These are phyloP conservation scores for Porites lutea DNA, from an alignment of 64 coral and sea anemone genomes.

Conservation along the genomic window DNA sequence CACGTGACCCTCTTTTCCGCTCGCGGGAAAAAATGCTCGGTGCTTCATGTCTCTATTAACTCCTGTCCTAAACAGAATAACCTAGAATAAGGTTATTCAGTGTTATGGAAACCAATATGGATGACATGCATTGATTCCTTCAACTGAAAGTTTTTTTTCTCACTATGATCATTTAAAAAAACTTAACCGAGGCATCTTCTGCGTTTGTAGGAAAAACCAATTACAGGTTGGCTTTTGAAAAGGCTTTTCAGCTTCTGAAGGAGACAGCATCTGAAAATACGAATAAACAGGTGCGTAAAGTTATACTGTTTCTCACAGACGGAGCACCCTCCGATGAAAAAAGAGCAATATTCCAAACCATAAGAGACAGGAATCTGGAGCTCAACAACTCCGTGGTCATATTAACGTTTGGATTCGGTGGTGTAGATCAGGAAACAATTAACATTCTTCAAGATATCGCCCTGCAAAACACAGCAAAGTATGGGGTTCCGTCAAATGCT, in stretches of 20 bases:
- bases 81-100: too few relatives aligned
- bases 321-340: slow-evolving; percentile 13
- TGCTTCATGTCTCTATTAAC: too few relatives aligned
- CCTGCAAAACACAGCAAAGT: slow-evolving; percentile 3
- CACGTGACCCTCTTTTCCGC: too few relatives aligned
- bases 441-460: slow-evolving; percentile 33
- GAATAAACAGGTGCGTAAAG: not conserved
- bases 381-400: slow-evolving; percentile 21
- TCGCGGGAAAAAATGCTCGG: too few relatives aligned
- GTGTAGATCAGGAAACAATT: not conserved
- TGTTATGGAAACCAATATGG: too few relatives aligned
- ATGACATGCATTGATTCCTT: too few relatives aligned
- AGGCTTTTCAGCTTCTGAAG: slow-evolving; percentile 23
- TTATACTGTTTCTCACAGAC: slow-evolving; percentile 28
- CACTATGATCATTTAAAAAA: too few relatives aligned
- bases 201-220: not conserved
- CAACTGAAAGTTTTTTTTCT: too few relatives aligned
- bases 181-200: not conserved
- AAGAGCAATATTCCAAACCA: not conserved
- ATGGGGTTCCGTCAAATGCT: not conserved
- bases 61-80: too few relatives aligned
- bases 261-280: not conserved
- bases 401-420: slow-evolving; percentile 33
- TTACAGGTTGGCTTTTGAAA: slow-evolving; percentile 17
- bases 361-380: slow-evolving; percentile 26